Conservation (phyloP, 2,797 vertebrate species). For the Sparidentex hasta region DNA sequence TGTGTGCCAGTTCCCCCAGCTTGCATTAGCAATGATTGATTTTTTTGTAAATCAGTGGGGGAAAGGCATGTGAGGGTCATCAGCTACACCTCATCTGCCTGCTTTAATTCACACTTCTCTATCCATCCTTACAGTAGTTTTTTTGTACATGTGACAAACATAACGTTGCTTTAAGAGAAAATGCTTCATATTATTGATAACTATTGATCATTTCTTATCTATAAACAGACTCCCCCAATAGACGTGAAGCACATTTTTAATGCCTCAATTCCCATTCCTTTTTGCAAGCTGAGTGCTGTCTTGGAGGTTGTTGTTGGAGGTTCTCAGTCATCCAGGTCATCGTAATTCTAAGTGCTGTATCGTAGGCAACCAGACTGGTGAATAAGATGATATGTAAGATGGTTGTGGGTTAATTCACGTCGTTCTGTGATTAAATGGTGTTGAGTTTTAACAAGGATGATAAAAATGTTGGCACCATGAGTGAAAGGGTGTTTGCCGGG, state of each 20-base stretch:
- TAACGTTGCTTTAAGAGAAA: neutral
- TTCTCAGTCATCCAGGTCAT: too few species aligned
- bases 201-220: neutral
- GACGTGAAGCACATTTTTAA: neutral
- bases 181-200: neutral
- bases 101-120: conserved; percentile 58
- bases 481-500: too few species aligned
- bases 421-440: too few species aligned
- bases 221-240: neutral
- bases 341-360: too few species aligned
- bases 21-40: conserved; percentile 45
- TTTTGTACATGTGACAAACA: conserved; percentile 5
- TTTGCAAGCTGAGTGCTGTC: neutral
- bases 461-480: too few species aligned
- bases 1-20: conserved; percentile 29
- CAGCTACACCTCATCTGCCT: conserved; percentile 36
- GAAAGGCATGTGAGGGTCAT: conserved; percentile 32
- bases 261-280: neutral
- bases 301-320: neutral
- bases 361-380: too few species aligned
- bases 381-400: too few species aligned
- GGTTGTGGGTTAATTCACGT: too few species aligned
- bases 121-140: neutral
- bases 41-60: conserved; percentile 22
- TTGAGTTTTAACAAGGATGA: too few species aligned